Evolutionary conservation across 1,140 invertebrate genomes (phyloP), one percentile per base, ranked within the genome.

Genomic region (Hestina assimilis): DNA sequence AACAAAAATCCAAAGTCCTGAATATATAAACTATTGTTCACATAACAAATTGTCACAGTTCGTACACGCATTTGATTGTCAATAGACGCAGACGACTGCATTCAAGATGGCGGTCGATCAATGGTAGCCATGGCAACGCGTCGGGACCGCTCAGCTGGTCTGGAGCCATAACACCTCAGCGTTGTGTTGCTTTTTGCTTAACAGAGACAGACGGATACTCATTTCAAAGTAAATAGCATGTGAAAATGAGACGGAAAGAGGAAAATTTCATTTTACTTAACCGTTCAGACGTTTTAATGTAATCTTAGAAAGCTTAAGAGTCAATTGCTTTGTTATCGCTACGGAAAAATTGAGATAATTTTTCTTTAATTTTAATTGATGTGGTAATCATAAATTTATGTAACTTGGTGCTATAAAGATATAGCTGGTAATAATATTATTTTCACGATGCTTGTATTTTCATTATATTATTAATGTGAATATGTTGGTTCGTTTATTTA

Each of bases 121-220:
- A 85, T 85, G 79, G 82, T 85, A 69, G 33, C 79, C 79, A 83
- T 85, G 75, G 72, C 45, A 75, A 83, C 79, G 79, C 76, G 82
- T 85, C 75, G 62, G 59, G 56, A 47, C 62, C 63, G 62, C 69
- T 76, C 72, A 81, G 75, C 74, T 80, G 77, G 62, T 66, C 64
- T 74, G 72, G 75, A 80, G 77, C 66, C 70, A 75, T 75, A 75
- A 75, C 67, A 74, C 47, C 66, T 66, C 38, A 65, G 69, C 59
- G 19, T 60, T 55, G 54, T 53, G 59, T 57, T 42, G 41, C 23
- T 59, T 57, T 63, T 58, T 38, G 53, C 53, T 40, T 55, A 59
- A 55, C 24, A 46, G 66, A 79, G 43, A 60, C 67, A 46, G 72
- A 69, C 41, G 45, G 55, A 45, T 35, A 21, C 21, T 17, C 19